phyloP scores from a whole-genome alignment of 2,888 invertebrate genomes.

The Erebia epiphron region DNA sequence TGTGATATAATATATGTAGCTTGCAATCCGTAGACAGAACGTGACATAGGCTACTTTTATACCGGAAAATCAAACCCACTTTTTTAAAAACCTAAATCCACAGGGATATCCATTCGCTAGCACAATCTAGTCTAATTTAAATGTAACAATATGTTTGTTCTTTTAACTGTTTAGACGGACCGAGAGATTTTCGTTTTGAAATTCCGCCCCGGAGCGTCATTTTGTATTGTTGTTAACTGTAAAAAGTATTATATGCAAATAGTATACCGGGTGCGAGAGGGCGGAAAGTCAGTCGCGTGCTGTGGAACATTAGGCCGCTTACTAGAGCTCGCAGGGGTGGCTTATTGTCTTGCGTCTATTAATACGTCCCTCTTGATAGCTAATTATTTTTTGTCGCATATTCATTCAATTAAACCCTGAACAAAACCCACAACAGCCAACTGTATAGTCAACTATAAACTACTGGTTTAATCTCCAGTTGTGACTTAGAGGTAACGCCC shows the following conservation, averaged over 20 bases:
- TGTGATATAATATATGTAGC: no score
- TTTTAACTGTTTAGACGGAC: neutral
- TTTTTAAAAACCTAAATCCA: neutral
- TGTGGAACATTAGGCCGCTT: constrained; percentile 68
- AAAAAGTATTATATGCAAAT: constrained; percentile 60
- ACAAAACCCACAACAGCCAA: neutral
- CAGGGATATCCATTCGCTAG: neutral
- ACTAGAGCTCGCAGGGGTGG: constrained; percentile 69
- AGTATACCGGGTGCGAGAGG: constrained; percentile 58
- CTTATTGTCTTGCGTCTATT: constrained; percentile 80
- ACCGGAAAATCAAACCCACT: no score
- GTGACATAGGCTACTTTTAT: no score
- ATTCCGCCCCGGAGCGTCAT: constrained; percentile 8
- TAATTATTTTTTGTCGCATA: constrained; percentile 61
- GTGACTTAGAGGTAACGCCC: no score
- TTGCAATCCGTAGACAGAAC: no score
- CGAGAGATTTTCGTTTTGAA: neutral
- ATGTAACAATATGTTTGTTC: neutral
- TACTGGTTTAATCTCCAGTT: neutral
- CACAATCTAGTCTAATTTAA: no score
- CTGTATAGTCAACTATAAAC: no score
- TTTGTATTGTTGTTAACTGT: constrained; percentile 16
- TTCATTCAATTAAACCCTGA: neutral
- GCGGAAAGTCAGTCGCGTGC: constrained; percentile 67
- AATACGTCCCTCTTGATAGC: constrained; percentile 55